Conservation (phyloP, 2,113 vertebrate genomes). For the Myiozetetes cayanensis region DNA sequence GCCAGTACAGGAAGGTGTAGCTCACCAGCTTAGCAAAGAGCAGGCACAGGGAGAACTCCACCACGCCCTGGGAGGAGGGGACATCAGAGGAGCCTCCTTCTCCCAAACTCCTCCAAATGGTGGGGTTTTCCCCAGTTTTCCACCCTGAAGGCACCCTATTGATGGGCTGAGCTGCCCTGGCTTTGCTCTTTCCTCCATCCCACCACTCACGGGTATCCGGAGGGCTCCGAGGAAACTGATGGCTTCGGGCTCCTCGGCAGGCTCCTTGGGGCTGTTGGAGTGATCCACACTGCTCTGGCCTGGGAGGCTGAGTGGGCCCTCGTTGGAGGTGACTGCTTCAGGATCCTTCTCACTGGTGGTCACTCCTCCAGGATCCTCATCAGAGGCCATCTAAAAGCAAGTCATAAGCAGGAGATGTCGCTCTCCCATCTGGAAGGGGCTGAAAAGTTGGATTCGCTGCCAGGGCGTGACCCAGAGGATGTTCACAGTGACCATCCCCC, state of each 20-base stretch:
- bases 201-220: slow-evolving; percentile 86
- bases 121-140: neutral
- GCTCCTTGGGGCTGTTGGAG: slow-evolving; percentile 3
- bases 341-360: slow-evolving; percentile 63
- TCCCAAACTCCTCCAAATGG: rapidly evolving
- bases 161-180: neutral
- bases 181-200: neutral
- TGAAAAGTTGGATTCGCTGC: neutral
- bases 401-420: neutral
- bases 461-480: rapidly evolving
- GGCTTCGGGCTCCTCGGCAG: slow-evolving; percentile 69
- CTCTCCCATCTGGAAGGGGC: neutral
- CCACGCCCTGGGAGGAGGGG: slow-evolving; percentile 80
- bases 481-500: neutral
- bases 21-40: slow-evolving; percentile 98
- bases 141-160: too few relatives aligned
- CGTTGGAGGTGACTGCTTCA: neutral
- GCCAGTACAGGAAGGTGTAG: slow-evolving; percentile 98
- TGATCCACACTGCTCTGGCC: neutral
- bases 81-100: neutral
- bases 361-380: slow-evolving; percentile 49
- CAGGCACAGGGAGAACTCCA: slow-evolving; percentile 95
- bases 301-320: slow-evolving; percentile 42
- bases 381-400: slow-evolving; percentile 22
- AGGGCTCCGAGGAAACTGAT: slow-evolving; percentile 91